A percentile compares a stretch with the other conserved stretches of the same genome.
Conservation (phyloP, 2,888 invertebrate genomes). For the Cryptus armator region DNA sequence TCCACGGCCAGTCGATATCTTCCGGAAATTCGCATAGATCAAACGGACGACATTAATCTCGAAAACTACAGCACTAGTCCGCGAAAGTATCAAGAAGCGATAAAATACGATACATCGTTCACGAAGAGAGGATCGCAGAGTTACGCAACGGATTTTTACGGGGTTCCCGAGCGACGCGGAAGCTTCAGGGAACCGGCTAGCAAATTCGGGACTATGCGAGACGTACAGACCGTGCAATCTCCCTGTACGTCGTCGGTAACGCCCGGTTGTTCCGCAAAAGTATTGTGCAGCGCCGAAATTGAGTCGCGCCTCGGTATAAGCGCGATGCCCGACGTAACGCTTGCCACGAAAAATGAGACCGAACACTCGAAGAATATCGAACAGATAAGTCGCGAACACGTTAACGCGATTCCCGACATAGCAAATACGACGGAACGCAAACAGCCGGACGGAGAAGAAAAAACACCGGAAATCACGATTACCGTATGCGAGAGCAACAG, state of each 20-base stretch:
- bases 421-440: conserved; percentile 82
- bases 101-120: conserved; percentile 62
- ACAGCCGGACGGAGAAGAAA: conserved; percentile 81
- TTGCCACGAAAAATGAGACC: conserved; percentile 77
- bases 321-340: conserved; percentile 83
- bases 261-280: conserved; percentile 76
- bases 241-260: conserved; percentile 36
- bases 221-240: conserved; percentile 48
- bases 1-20: conserved; percentile 73
- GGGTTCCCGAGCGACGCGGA: conserved; percentile 49
- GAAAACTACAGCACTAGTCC: conserved; percentile 86
- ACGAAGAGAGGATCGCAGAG: conserved; percentile 46
- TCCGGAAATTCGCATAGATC: conserved; percentile 80
- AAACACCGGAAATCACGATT: conserved; percentile 76
- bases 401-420: conserved; percentile 81
- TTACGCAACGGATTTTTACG: conserved; percentile 63
- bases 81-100: conserved; percentile 83
- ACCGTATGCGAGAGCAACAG: conserved; percentile 76
- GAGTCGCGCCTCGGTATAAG: conserved; percentile 77
- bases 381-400: conserved; percentile 72
- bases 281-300: conserved; percentile 82
- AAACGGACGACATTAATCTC: conserved; percentile 83
- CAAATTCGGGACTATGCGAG: conserved; percentile 62
- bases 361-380: conserved; percentile 72
- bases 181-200: conserved; percentile 45